Evolutionary conservation across 2,888 invertebrate species (phyloP).

Genomic region (Trisateles emortualis): DNA sequence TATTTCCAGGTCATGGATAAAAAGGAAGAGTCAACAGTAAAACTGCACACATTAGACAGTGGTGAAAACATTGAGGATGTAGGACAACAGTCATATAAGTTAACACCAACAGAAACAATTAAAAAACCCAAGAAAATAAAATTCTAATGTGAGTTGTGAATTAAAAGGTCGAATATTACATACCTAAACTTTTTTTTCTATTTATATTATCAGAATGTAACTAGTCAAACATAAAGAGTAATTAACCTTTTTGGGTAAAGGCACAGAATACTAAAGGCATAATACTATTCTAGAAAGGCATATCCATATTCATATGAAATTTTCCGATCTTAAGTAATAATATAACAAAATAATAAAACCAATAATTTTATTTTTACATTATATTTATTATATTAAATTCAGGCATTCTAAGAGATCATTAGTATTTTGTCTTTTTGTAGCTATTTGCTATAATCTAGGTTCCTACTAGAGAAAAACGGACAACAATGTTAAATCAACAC

Average conservation of each 20-base stretch:
- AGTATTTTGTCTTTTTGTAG: slow-evolving; percentile 38
- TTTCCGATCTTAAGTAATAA: too few relatives aligned
- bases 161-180: too few relatives aligned
- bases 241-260: too few relatives aligned
- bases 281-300: too few relatives aligned
- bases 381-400: neutral
- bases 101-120: slow-evolving; percentile 33
- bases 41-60: slow-evolving; percentile 74
- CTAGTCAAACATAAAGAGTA: too few relatives aligned
- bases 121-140: slow-evolving; percentile 81
- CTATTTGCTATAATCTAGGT: slow-evolving; percentile 4
- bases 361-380: neutral
- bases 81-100: slow-evolving; percentile 51
- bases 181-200: too few relatives aligned
- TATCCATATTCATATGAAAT: too few relatives aligned
- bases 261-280: too few relatives aligned
- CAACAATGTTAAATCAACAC: too few relatives aligned
- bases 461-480: too few relatives aligned
- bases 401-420: slow-evolving; percentile 32
- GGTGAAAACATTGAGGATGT: slow-evolving; percentile 78
- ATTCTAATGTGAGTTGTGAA: slow-evolving; percentile 66
- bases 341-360: slow-evolving; percentile 22
- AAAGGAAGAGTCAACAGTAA: slow-evolving; percentile 77
- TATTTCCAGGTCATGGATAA: slow-evolving; percentile 69
- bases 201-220: too few relatives aligned